Percentiles rank a stretch among this genome's conserved stretches.
Conservation (phyloP, 2,888 invertebrate genomes). For the Anthoptus insignis region DNA sequence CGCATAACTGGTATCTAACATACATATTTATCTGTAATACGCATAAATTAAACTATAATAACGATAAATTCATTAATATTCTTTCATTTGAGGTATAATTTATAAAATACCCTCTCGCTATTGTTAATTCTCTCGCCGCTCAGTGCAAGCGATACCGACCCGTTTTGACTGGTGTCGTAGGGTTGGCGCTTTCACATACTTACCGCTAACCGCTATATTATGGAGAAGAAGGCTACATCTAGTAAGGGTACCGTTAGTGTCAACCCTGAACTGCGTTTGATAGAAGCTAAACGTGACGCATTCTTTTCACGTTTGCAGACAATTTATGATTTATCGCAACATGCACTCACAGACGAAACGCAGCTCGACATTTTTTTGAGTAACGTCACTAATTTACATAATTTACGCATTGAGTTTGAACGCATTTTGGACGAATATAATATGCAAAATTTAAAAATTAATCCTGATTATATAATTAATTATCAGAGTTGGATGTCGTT, state of each 20-base stretch:
- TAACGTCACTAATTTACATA: conserved; percentile 3
- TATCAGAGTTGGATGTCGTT: conserved; percentile 7
- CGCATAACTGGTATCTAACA: neutral
- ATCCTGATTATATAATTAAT: neutral
- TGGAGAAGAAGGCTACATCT: neutral
- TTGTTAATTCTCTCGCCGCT: neutral
- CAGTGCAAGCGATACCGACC: neutral
- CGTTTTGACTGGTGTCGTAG: too few relatives aligned
- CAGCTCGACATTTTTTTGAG: neutral
- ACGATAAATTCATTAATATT: neutral
- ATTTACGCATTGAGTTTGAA: neutral
- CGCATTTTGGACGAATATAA: neutral
- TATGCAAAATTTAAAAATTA: neutral
- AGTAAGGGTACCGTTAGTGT: neutral
- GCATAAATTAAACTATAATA: neutral
- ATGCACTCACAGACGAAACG: neutral
- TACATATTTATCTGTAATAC: neutral
- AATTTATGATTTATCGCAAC: conserved; percentile 16
- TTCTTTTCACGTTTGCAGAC: conserved; percentile 15
- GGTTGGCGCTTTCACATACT: neutral
- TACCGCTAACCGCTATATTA: neutral
- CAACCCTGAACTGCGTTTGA: neutral
- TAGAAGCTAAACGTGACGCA: conserved; percentile 9
- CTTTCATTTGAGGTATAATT: neutral
- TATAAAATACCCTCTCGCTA: neutral